Evolutionary conservation across 2,888 invertebrate genomes (phyloP), one percentile per base, ranked within the genome.

Genomic region (Stenichneumon culpator): DNA sequence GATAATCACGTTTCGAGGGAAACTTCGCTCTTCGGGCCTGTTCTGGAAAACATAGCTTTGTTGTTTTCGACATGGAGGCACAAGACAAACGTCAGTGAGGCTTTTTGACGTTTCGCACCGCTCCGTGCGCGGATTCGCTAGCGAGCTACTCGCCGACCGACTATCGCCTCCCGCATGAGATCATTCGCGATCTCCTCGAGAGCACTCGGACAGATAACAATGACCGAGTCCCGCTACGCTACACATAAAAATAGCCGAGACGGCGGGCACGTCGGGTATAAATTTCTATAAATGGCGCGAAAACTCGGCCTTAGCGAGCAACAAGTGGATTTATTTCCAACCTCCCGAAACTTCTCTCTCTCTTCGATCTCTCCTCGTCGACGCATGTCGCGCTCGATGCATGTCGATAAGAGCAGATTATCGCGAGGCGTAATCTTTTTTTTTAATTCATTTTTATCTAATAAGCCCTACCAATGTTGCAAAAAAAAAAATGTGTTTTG

Each of bases 291-390:
- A 86, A 86, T 89, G 87, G 86, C 88, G 87, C 87, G 87, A 82
- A 87, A 87, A 87, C 28, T 87, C 63, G 65, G 60, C 19, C 2
- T 25, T 67, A 39, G 39, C 83, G 73, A 80, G 87, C 87, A 86
- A 87, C 87, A 87, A 88, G 86, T 89, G 87, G 83, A 86, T 84
- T 77, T 73, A 32, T 65, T 65, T 75, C 65, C 74, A 75, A 50
- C 65, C 57, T 57, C 57, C 6, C 22, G 57, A 22, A 22, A 22
- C 44, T 16, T 16, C 44, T 16, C 39, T 39, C 39, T 11, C 16
- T 47, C 16, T 4, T 47, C 44, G 44, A 14, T 47, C 44, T 14
- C 44, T 14, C 44, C 44, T 14, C 2, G 22, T 9, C 57, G 11
- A 25, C 1, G 25, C 25, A 50, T 9, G 14, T 5, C 14, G 19